phyloP scores from a whole-genome alignment of 2,888 invertebrate genomes.

The Microdon myrmicae region DNA sequence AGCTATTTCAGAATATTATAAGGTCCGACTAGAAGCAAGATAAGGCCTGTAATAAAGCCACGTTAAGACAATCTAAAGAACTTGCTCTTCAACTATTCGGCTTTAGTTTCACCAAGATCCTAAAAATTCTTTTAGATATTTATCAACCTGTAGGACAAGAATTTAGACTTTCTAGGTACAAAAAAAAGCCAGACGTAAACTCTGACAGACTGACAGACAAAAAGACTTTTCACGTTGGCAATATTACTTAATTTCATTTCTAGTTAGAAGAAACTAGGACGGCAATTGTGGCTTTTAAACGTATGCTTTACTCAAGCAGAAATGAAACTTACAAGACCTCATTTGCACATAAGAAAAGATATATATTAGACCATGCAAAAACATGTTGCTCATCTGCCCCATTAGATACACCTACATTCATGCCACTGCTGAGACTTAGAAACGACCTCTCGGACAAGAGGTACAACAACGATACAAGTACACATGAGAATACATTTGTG shows the following conservation, averaged over 20 bases:
- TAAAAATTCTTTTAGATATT: no score
- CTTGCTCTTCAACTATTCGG: no score
- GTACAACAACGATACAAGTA: no score
- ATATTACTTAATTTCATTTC: slow-evolving; percentile 21
- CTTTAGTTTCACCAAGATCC: no score
- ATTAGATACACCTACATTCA: slow-evolving; percentile 37
- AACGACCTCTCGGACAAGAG: slow-evolving; percentile 3
- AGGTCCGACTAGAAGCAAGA: no score
- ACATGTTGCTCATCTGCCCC: slow-evolving; percentile 33
- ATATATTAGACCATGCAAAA: slow-evolving; percentile 9
- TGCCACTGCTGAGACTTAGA: slow-evolving; percentile 9
- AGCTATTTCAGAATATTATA: no score
- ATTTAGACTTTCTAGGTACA: slow-evolving; percentile 50
- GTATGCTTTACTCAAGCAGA: slow-evolving; percentile 42
- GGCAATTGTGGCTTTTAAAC: slow-evolving; percentile 38
- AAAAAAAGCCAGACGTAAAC: no score
- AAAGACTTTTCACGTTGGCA: no score
- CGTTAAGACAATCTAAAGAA: no score
- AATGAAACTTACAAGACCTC: slow-evolving; percentile 10
- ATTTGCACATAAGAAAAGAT: slow-evolving; percentile 3
- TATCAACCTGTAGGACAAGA: slow-evolving; percentile 38
- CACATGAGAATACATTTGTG: slow-evolving; percentile 12
- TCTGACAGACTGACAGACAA: no score
- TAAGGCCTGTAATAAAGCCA: no score
- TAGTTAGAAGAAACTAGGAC: slow-evolving; percentile 34